These are phyloP conservation scores for Elegia similella DNA, from an alignment of 2,888 invertebrate species.

Conservation along the genomic window DNA sequence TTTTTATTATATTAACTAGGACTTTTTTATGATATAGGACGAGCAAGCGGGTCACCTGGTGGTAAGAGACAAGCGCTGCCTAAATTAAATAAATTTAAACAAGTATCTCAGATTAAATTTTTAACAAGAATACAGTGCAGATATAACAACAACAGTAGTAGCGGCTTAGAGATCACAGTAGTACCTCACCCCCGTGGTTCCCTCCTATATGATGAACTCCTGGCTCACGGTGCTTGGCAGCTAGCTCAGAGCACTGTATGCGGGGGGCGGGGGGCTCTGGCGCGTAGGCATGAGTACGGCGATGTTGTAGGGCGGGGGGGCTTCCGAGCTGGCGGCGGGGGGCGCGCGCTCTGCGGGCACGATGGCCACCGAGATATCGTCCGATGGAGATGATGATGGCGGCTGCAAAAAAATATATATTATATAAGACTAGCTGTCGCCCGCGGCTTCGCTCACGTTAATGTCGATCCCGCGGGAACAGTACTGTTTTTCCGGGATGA, in stretches of 20 bases:
- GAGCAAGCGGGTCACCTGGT: no score
- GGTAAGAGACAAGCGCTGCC: no score
- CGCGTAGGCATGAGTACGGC: constrained; percentile 86
- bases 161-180: neutral
- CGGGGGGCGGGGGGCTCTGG: constrained; percentile 83
- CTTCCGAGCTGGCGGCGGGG: constrained; percentile 45
- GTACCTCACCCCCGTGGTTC: constrained; percentile 33
- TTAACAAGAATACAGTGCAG: neutral
- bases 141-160: neutral
- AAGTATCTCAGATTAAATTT: neutral
- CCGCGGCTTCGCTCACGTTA: no score
- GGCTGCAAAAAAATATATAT: constrained; percentile 26
- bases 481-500: no score
- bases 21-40: no score
- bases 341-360: constrained; percentile 34
- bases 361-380: constrained; percentile 59
- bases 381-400: constrained; percentile 53
- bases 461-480: no score
- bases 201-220: constrained; percentile 66
- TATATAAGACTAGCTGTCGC: neutral
- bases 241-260: constrained; percentile 89
- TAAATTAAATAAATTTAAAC: no score
- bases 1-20: no score
- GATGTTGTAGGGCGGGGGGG: constrained; percentile 92
- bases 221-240: constrained; percentile 50